Evolutionary conservation across 2,888 invertebrate species (phyloP).

Genomic region (Cheilosia variabilis): DNA sequence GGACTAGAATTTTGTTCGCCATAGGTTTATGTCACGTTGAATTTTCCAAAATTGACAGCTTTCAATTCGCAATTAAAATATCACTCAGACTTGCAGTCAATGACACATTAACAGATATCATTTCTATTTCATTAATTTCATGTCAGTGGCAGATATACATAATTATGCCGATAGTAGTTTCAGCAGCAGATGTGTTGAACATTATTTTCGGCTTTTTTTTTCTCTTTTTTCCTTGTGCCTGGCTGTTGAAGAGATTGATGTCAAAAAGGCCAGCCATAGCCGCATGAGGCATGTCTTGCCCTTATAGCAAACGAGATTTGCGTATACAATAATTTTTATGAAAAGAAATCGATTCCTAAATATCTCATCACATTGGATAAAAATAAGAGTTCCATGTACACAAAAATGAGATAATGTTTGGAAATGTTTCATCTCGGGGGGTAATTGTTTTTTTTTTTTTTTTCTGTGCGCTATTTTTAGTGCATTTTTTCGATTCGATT

Average conservation of each 20-base stretch:
- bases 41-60: constrained; percentile 26
- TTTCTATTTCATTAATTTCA: constrained; percentile 57
- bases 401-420: constrained; percentile 19
- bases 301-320: constrained; percentile 15
- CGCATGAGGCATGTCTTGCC: constrained; percentile 28
- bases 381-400: constrained; percentile 11
- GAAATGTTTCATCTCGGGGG: constrained; percentile 1
- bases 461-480: neutral
- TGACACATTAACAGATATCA: constrained; percentile 56
- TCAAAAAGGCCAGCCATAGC: constrained; percentile 24
- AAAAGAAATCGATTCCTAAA: constrained; percentile 33
- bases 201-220: neutral
- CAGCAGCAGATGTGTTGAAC: constrained; percentile 53
- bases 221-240: constrained; percentile 36
- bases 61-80: constrained; percentile 52
- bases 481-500: neutral
- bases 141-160: constrained; percentile 18
- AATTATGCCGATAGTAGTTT: constrained; percentile 27
- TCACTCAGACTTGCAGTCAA: constrained; percentile 33
- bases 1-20: too few species aligned
- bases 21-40: neutral
- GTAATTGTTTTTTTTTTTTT: constrained; percentile 1
- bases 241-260: constrained; percentile 24
- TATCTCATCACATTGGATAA: constrained; percentile 41
- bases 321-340: neutral